Evolutionary conservation across 2,888 invertebrate genomes (phyloP).

Genomic region (Ptychoptera contaminata): DNA sequence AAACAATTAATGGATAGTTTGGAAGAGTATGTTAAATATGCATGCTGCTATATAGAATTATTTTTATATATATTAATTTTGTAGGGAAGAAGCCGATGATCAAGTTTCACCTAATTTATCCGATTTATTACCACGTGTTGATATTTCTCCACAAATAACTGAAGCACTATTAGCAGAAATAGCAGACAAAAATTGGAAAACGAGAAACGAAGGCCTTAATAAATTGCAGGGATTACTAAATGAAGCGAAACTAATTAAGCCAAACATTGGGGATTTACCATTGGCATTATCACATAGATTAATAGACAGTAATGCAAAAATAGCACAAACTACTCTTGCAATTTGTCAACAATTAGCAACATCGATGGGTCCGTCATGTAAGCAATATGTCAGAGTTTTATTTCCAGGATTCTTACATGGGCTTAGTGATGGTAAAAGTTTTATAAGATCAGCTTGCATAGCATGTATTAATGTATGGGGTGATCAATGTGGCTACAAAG

Average conservation of each 20-base stretch:
- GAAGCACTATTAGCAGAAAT: conserved; percentile 65
- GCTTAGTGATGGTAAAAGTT: conserved; percentile 55
- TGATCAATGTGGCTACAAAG: conserved; percentile 62
- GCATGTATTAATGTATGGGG: conserved; percentile 77
- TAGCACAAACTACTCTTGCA: conserved; percentile 67
- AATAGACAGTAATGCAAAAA: conserved; percentile 81
- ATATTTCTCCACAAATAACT: conserved; percentile 70
- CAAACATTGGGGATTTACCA: conserved; percentile 71
- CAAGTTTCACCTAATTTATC: conserved; percentile 37
- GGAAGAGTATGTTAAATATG: conserved; percentile 7
- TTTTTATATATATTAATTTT: not conserved
- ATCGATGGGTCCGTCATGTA: conserved; percentile 70
- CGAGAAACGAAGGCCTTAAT: conserved; percentile 35
- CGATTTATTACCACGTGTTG: conserved; percentile 61
- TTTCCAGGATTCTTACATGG: conserved; percentile 79
- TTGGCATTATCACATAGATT: conserved; percentile 62
- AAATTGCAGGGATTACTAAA: conserved; percentile 27
- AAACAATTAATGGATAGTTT: conserved; percentile 11
- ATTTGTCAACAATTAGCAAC: conserved; percentile 69
- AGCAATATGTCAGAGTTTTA: conserved; percentile 60
- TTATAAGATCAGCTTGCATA: conserved; percentile 64
- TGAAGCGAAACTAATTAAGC: conserved; percentile 66
- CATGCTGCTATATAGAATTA: not conserved
- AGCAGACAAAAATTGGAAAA: conserved; percentile 86
- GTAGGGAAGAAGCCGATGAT: conserved; percentile 32